phyloP scores from a whole-genome alignment of 2,797 vertebrate species.

The Threskiornis aethiopicus region DNA sequence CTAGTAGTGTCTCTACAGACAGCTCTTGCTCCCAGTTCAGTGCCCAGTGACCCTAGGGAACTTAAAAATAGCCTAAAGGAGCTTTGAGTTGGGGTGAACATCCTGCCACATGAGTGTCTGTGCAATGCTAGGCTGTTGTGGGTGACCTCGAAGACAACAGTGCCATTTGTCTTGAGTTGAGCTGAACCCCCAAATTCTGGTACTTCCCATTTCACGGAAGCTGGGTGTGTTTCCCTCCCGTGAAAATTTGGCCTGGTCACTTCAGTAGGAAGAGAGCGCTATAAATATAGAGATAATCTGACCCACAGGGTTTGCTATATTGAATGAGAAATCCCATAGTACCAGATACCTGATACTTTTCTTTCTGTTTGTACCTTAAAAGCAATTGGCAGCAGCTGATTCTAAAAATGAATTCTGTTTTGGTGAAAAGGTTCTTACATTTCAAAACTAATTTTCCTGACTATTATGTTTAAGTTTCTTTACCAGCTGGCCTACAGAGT shows the following conservation, averaged over 20 bases:
- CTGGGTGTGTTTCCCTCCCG: neutral
- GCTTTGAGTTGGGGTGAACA: neutral
- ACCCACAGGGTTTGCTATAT: rapidly evolving
- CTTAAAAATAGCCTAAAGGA: neutral
- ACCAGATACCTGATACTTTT: neutral
- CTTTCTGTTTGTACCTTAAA: neutral
- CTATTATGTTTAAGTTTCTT: neutral
- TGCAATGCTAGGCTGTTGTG: neutral
- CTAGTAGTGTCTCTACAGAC: neutral
- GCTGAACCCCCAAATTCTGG: neutral
- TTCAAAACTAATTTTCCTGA: neutral
- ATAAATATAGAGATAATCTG: neutral
- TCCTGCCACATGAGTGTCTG: neutral
- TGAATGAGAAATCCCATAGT: neutral
- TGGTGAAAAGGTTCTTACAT: neutral
- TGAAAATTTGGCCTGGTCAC: neutral
- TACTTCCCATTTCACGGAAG: neutral
- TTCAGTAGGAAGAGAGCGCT: neutral
- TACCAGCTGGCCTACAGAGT: neutral
- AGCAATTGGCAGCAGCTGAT: neutral
- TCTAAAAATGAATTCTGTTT: neutral
- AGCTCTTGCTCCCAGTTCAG: neutral
- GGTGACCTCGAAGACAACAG: rapidly evolving
- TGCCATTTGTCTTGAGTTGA: neutral
- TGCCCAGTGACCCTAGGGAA: neutral